These are phyloP conservation scores for Actinopyga echinites DNA, from an alignment of 53 echinoderm and acorn worm genomes.

Conservation along the genomic window DNA sequence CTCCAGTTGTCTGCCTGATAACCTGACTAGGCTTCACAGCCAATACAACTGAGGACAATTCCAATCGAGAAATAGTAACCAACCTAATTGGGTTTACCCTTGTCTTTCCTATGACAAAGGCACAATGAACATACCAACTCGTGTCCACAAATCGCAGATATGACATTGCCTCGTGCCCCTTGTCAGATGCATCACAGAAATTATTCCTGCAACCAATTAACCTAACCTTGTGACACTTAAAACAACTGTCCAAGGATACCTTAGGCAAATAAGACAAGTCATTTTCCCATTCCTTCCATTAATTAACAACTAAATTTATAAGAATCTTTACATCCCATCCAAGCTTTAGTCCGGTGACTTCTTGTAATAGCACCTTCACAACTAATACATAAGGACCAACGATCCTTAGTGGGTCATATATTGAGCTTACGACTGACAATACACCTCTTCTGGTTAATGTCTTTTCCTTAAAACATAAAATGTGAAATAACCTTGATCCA, in stretches of 20 bases:
- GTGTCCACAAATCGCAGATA: too few relatives aligned
- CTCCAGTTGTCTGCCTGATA: too few relatives aligned
- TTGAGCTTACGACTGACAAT: constrained; percentile 52
- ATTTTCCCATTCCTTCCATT: constrained; percentile 28
- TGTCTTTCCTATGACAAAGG: too few relatives aligned
- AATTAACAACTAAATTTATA: constrained; percentile 17
- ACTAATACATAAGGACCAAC: constrained; percentile 56
- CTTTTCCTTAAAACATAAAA: constrained; percentile 41
- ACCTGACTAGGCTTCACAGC: too few relatives aligned
- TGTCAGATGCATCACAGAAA: too few relatives aligned
- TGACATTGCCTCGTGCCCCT: too few relatives aligned
- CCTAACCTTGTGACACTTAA: constrained; percentile 34
- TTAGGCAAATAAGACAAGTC: constrained; percentile 19
- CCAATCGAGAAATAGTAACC: too few relatives aligned
- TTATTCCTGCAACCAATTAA: background rate
- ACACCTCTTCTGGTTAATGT: constrained; percentile 63
- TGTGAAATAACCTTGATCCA: constrained; percentile 43
- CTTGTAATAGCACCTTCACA: constrained; percentile 61
- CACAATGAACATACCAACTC: too few relatives aligned
- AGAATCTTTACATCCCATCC: constrained; percentile 61
- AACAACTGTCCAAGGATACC: constrained; percentile 38
- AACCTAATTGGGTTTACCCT: too few relatives aligned
- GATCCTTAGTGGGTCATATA: constrained; percentile 67
- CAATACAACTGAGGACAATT: too few relatives aligned
- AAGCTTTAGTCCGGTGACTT: constrained; percentile 39